Conservation (phyloP, 2,797 vertebrate genomes). For the Lacerta viridis region DNA sequence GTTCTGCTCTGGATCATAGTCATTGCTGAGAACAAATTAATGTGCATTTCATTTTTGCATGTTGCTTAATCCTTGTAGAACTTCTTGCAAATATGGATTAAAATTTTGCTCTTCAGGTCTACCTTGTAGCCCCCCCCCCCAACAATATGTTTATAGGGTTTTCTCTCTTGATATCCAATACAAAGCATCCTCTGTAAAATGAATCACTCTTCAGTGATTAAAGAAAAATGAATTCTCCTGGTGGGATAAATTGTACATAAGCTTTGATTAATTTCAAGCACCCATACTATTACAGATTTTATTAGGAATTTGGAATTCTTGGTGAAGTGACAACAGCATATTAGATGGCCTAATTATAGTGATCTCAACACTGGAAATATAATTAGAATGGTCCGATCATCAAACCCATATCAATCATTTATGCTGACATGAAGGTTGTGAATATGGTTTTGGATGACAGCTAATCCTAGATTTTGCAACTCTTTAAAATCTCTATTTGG, state of each 20-base stretch:
- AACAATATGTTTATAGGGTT: conserved; percentile 39
- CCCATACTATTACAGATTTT: conserved; percentile 10
- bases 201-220: conserved; percentile 29
- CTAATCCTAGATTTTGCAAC: conserved; percentile 19
- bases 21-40: not conserved
- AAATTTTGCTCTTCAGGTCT: conserved; percentile 21
- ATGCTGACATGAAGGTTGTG: conserved; percentile 36
- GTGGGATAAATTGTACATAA: conserved; percentile 15
- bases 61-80: not conserved
- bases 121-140: not conserved
- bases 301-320: conserved; percentile 42
- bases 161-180: conserved; percentile 36
- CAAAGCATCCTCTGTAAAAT: not conserved
- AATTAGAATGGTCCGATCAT: conserved; percentile 56
- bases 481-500: no score
- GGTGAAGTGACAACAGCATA: conserved; percentile 50
- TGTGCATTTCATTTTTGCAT: conserved; percentile 34
- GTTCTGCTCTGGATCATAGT: not conserved
- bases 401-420: conserved; percentile 52
- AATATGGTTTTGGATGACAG: conserved; percentile 48
- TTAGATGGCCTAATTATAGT: conserved; percentile 49
- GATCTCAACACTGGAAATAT: conserved; percentile 51
- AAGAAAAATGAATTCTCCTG: conserved; percentile 35
- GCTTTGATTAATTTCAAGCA: conserved; percentile 53
- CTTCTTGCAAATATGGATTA: conserved; percentile 6